Evolutionary conservation across 2,113 vertebrate genomes (phyloP), one percentile per base, ranked within the genome.

Genomic region (Rhizomys pruinosus): DNA sequence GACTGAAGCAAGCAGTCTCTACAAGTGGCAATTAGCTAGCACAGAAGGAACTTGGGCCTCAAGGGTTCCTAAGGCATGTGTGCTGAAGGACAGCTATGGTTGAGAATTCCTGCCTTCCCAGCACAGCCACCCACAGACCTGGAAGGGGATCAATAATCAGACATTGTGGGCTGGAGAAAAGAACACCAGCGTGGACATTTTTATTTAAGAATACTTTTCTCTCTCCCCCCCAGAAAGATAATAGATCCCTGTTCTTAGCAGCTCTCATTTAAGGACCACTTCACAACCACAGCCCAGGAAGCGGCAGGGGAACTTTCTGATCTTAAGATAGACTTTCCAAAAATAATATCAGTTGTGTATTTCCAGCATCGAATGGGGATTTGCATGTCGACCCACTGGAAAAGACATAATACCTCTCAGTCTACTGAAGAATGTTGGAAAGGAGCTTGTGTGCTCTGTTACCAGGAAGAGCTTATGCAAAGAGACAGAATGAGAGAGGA

Each of bases 11-110:
- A 81, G 61, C 77, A 20, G 55, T 44, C 61, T 17, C 0, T 22
- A 77, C 88, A 84, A 80, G 87, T 79, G 76, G 72, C 93, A 93
- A 0, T 95, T 96, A 94, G 74, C 76, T 42, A 15, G 47, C 92
- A 17, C 3, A 44, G 72, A 93, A 64, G 87, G 92, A 77, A 5
- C 80, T 15, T 3, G 34, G 71, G 27, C 80, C 68, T 19, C 4
- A 20, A 39, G 44, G 82, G 73, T 7, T 72, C 93, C 85, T 22
- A 2, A 69, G 92, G 72, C 5, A 0, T 34, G 5, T 9, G 52
- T 17, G 59, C 90, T 37, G 82, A 86, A 76, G 66, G 77, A 47
- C 80, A 72, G 90, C 94, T 44, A 71, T 81, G 87, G 44, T 92
- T 59, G 9, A 81, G 27, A 27, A 20, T 63, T n/a, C 8, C 61